Evolutionary conservation across 1,140 invertebrate species (phyloP).

Genomic region (Zaprionus ornatus): DNA sequence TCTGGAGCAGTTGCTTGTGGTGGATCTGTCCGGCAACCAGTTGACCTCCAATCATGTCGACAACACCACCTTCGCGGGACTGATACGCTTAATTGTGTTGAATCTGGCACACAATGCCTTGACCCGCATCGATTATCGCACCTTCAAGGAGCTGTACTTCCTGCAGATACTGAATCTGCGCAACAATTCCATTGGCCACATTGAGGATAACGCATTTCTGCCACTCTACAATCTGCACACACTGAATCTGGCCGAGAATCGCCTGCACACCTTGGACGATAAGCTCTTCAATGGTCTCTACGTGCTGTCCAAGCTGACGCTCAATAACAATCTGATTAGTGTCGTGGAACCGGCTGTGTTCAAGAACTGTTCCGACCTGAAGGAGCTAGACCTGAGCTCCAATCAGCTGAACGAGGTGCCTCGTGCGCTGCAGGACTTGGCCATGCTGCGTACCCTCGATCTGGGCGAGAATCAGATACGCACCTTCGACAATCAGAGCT

Average conservation of each 20-base stretch:
- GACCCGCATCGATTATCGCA: slow-evolving; percentile 91
- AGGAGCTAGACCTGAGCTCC: slow-evolving; percentile 94
- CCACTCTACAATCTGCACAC: slow-evolving; percentile 94
- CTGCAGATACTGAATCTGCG: slow-evolving; percentile 94
- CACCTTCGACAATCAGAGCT: slow-evolving; percentile 91
- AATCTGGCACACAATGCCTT: slow-evolving; percentile 93
- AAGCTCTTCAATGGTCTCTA: slow-evolving; percentile 93
- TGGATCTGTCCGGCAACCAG: slow-evolving; percentile 94
- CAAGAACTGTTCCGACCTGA: slow-evolving; percentile 94
- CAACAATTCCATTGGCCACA: slow-evolving; percentile 93
- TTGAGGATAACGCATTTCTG: slow-evolving; percentile 93
- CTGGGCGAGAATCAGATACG: slow-evolving; percentile 94
- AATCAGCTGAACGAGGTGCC: slow-evolving; percentile 93
- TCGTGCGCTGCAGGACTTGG: slow-evolving; percentile 91
- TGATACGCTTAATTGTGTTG: slow-evolving; percentile 92
- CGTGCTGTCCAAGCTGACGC: slow-evolving; percentile 91
- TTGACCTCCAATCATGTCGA: slow-evolving; percentile 92
- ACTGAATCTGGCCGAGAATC: slow-evolving; percentile 93
- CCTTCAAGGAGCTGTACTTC: slow-evolving; percentile 94
- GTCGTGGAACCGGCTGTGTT: slow-evolving; percentile 93
- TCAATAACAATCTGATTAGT: slow-evolving; percentile 93
- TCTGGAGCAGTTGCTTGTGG: slow-evolving; percentile 91
- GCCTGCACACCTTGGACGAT: slow-evolving; percentile 91
- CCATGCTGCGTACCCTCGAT: slow-evolving; percentile 93
- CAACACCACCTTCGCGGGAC: slow-evolving; percentile 91